phyloP scores from a whole-genome alignment of 1,140 invertebrate species.

The Drosophila pruinosa region DNA sequence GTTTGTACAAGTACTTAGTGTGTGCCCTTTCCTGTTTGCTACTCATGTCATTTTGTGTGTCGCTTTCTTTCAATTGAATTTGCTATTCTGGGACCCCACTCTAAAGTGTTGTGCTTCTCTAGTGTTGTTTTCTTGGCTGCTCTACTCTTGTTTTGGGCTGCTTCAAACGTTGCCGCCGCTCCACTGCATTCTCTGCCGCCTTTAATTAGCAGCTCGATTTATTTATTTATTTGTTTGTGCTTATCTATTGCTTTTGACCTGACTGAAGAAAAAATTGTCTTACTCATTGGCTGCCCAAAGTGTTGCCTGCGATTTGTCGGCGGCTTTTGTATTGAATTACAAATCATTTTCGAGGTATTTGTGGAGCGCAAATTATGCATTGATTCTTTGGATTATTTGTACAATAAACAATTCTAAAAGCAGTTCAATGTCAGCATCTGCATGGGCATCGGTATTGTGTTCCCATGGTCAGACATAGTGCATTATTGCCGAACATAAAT shows the following conservation, averaged over 20 bases:
- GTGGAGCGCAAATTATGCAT: slow-evolving; percentile 35
- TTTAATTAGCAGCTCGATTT: slow-evolving; percentile 79
- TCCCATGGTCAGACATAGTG: slow-evolving; percentile 12
- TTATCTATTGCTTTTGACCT: slow-evolving; percentile 45
- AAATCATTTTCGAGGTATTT: slow-evolving; percentile 41
- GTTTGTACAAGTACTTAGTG: neutral
- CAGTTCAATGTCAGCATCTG: slow-evolving; percentile 35
- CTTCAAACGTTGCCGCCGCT: slow-evolving; percentile 56
- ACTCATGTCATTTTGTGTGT: slow-evolving; percentile 68
- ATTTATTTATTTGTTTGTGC: slow-evolving; percentile 71
- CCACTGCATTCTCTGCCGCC: slow-evolving; percentile 39
- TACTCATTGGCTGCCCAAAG: slow-evolving; percentile 47
- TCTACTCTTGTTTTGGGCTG: slow-evolving; percentile 60
- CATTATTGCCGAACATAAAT: slow-evolving; percentile 50
- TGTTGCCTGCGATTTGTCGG: slow-evolving; percentile 2
- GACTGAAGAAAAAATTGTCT: slow-evolving; percentile 39
- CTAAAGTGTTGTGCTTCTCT: slow-evolving; percentile 45
- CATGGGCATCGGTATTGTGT: neutral
- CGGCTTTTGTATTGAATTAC: slow-evolving; percentile 62
- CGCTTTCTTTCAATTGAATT: slow-evolving; percentile 79
- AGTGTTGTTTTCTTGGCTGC: slow-evolving; percentile 29
- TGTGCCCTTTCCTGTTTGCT: slow-evolving; percentile 55
- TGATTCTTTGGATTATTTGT: slow-evolving; percentile 24
- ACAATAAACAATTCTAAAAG: slow-evolving; percentile 51
- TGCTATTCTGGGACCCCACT: slow-evolving; percentile 33